phyloP scores from a whole-genome alignment of 2,888 invertebrate species.

The Dasysyrphus albostriatus region DNA sequence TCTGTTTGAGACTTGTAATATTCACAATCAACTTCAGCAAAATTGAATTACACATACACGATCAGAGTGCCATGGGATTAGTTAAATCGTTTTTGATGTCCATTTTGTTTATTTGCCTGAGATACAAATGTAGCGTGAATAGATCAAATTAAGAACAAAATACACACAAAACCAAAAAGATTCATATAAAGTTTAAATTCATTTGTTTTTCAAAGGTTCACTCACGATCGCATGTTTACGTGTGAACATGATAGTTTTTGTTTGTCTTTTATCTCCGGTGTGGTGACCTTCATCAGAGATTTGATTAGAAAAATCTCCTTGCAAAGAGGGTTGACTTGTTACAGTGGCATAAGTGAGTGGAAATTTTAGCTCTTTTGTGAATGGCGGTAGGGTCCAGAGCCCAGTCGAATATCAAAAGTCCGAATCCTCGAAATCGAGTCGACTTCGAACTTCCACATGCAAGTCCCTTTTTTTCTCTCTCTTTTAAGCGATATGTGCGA shows the following conservation, averaged over 20 bases:
- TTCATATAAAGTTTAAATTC: slow-evolving; percentile 32
- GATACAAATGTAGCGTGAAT: slow-evolving; percentile 64
- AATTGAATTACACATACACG: slow-evolving; percentile 53
- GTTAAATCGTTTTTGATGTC: slow-evolving; percentile 14
- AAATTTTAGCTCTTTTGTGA: slow-evolving; percentile 62
- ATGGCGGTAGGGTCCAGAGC: slow-evolving; percentile 38
- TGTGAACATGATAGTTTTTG: background rate
- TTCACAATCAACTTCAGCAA: slow-evolving; percentile 36
- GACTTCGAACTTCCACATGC: background rate
- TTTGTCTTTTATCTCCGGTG: slow-evolving; percentile 13
- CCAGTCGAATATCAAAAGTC: background rate
- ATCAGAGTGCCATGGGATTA: slow-evolving; percentile 42
- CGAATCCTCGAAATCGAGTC: slow-evolving; percentile 51
- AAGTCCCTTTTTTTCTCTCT: slow-evolving; percentile 5
- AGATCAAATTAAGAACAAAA: slow-evolving; percentile 64
- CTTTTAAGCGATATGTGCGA: background rate
- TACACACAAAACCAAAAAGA: slow-evolving; percentile 49
- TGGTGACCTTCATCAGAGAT: slow-evolving; percentile 70
- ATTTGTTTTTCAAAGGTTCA: slow-evolving; percentile 27
- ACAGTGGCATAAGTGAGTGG: slow-evolving; percentile 27
- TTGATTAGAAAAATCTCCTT: slow-evolving; percentile 64
- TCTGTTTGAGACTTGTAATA: slow-evolving; percentile 2
- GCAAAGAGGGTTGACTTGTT: slow-evolving; percentile 27
- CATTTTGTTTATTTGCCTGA: background rate
- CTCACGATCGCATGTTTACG: slow-evolving; percentile 55